Evolutionary conservation across 2,113 vertebrate genomes (phyloP).

Genomic region (Sphyrna mokarran): DNA sequence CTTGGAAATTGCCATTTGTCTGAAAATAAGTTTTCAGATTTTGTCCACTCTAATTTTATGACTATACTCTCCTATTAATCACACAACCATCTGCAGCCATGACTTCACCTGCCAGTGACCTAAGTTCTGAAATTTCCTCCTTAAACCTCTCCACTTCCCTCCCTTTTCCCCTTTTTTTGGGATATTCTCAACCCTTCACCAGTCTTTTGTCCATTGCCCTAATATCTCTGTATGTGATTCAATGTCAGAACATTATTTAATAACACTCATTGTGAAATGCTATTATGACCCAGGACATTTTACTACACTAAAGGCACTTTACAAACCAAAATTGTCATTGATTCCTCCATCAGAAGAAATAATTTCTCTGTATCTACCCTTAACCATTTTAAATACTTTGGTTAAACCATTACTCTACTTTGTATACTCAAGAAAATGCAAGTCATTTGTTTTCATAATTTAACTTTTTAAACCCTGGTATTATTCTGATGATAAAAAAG

Average conservation of each 20-base stretch:
- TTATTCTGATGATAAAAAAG: no score
- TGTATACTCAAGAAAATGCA: neutral
- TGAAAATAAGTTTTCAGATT: neutral
- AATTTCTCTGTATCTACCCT: neutral
- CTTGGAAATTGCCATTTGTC: neutral
- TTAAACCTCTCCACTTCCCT: neutral
- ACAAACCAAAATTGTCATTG: neutral
- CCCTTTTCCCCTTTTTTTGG: neutral
- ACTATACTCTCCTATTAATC: neutral
- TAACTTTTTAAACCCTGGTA: neutral
- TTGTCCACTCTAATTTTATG: neutral
- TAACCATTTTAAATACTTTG: neutral
- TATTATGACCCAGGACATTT: no score
- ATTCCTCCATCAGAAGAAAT: neutral
- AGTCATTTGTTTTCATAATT: neutral
- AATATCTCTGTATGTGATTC: no score
- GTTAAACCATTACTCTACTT: neutral
- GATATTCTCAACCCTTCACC: neutral
- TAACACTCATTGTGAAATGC: no score
- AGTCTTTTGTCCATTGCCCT: neutral
- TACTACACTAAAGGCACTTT: neutral
- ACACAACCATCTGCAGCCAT: neutral
- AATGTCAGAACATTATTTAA: no score
- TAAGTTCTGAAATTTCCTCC: neutral
- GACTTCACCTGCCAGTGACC: neutral